phyloP scores from a whole-genome alignment of 2,113 vertebrate species.

The Larimichthys polyactis region DNA sequence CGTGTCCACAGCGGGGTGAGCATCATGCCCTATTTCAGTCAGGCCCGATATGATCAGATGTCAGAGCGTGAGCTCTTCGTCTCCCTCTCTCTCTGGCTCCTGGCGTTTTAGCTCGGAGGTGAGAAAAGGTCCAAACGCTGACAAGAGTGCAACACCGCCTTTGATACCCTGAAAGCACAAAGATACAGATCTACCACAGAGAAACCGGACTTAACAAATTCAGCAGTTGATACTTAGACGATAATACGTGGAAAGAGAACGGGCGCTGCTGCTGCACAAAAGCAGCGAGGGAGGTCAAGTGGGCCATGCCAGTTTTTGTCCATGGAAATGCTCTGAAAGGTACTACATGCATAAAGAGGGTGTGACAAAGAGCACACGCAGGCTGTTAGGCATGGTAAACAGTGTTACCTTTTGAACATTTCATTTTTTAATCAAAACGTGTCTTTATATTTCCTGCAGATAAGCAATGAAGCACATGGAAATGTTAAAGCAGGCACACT shows the following conservation, averaged over 20 bases:
- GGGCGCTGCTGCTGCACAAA: background rate
- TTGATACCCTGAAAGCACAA: conserved; percentile 57
- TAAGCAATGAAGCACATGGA: background rate
- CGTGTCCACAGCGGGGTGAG: conserved; percentile 70
- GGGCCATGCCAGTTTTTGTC: background rate
- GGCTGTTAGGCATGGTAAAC: conserved; percentile 14
- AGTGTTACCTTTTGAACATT: background rate
- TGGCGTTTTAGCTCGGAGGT: conserved; percentile 71
- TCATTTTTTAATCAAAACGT: conserved; percentile 10
- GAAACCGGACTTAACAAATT: conserved; percentile 34
- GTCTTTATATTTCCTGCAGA: background rate
- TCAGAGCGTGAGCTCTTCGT: conserved; percentile 65
- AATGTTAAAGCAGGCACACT: background rate
- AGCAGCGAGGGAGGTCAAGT: conserved; percentile 37
- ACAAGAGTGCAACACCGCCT: conserved; percentile 67
- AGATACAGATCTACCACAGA: conserved; percentile 49
- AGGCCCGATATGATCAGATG: conserved; percentile 80
- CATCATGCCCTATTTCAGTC: conserved; percentile 80
- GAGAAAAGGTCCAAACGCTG: conserved; percentile 78
- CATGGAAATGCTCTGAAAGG: conserved; percentile 20
- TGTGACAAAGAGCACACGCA: background rate
- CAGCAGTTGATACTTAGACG: conserved; percentile 18
- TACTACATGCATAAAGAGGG: background rate
- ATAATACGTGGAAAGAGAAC: conserved; percentile 31
- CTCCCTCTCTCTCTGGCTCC: conserved; percentile 58